Base-by-base conservation (phyloP, 2,113 vertebrate genomes). In the Crotalus viridis region DNA sequence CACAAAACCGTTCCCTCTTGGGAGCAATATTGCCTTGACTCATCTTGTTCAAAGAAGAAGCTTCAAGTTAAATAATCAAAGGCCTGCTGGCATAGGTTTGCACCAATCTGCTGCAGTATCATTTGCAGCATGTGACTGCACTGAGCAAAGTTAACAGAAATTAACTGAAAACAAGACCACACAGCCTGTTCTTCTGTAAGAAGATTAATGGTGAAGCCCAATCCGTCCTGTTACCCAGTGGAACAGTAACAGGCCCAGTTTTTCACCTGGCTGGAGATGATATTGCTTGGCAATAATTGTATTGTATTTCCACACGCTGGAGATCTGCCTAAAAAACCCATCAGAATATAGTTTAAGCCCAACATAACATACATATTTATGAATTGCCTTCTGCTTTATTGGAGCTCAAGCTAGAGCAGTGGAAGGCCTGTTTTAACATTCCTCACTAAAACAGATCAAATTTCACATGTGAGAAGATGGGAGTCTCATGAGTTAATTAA, bases 341-440 rank as follows among this genome's bases (percentile, higher is more conserved):
- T 92, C 96, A 96, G 97, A 94, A 96, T 95, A 93, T 85, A 93
- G 94, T 95, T 96, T 94, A 94, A 96, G 96, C 90, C 95, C 87
- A 94, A 94, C 97, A 95, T 93, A 96, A 95, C 95, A 94, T 93
- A 74, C 96, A 95, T 89, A 93, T 93, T 96, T 92, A 94, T 92
- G 97, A 97, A 94, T 97, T 96, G 93, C 96, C 96, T 96, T 96
- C 96, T 97, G 96, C 96, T 97, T 97, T 96, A 95, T 96, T 96
- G 96, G 57, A 95, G 96, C 97, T 96, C 95, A 87, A 93, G 96
- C 74, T 89, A 93, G 89, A 97, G 97, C 95, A 96, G 92, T 94
- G 94, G 0, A 12, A 94, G 94, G 96, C 96, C 96, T 97, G 97
- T 96, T 97, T 96, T 55, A 94, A 95, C 93, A 96, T 95, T 92